phyloP scores from a whole-genome alignment of 2,797 vertebrate genomes.

The Darevskia mixta region DNA sequence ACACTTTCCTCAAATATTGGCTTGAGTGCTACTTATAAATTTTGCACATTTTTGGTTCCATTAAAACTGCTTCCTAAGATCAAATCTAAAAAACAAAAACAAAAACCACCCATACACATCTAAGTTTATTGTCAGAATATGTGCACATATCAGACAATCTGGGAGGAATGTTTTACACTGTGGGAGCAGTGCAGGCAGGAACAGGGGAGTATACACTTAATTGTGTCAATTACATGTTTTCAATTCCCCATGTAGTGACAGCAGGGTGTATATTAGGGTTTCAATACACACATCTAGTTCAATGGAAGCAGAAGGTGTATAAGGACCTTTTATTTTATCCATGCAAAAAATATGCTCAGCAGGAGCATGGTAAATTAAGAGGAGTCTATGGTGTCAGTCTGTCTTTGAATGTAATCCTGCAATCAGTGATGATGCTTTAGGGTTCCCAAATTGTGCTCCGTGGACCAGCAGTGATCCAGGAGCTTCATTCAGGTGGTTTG shows the following conservation, averaged over 20 bases:
- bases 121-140: neutral
- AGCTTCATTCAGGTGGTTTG: too few species aligned
- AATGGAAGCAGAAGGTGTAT: neutral
- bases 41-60: conserved; percentile 27
- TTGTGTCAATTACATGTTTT: neutral
- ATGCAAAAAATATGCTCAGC: conserved; percentile 1
- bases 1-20: neutral
- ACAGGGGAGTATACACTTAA: neutral
- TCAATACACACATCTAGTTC: neutral
- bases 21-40: conserved; percentile 35
- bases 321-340: neutral
- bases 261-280: neutral
- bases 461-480: too few species aligned
- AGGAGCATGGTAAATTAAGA: neutral
- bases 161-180: neutral
- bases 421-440: neutral
- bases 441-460: too few species aligned
- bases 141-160: neutral
- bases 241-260: neutral
- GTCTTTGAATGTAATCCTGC: neutral
- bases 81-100: conserved; percentile 14
- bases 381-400: neutral
- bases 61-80: conserved; percentile 8
- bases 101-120: neutral
- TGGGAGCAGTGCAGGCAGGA: neutral